Conservation (phyloP, 1,140 invertebrate genomes). For the Scylla paramamosain region DNA sequence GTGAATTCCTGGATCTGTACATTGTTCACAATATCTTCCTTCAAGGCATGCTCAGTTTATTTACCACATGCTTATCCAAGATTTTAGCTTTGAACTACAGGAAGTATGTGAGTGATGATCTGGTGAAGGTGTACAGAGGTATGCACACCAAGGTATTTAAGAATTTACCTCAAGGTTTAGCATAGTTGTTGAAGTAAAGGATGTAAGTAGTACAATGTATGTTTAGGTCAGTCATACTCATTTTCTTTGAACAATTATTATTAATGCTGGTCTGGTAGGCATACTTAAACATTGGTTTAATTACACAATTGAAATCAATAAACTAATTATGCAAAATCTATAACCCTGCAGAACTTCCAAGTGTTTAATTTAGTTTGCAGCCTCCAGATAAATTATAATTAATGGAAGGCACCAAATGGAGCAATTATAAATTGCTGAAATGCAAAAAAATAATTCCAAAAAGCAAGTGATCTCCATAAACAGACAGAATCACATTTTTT, state of each 20-base stretch:
- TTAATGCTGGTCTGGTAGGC: no score
- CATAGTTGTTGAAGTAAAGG: no score
- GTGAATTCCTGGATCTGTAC: slow-evolving; percentile 59
- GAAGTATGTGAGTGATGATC: slow-evolving; percentile 31
- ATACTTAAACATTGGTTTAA: no score
- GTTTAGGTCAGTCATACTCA: no score
- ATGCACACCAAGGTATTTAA: slow-evolving; percentile 42
- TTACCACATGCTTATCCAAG: slow-evolving; percentile 55
- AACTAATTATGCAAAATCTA: no score
- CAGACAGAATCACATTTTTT: slow-evolving; percentile 88
- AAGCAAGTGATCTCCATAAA: neutral
- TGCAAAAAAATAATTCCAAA: neutral
- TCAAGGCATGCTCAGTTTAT: slow-evolving; percentile 30
- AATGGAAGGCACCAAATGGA: slow-evolving; percentile 1
- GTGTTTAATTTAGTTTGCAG: neutral
- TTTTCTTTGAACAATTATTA: no score
- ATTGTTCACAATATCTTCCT: neutral
- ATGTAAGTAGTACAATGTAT: no score
- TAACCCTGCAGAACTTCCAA: neutral
- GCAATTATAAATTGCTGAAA: neutral
- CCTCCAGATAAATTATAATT: neutral
- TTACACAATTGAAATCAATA: no score
- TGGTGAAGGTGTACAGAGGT: slow-evolving; percentile 59
- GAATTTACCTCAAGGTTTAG: neutral
- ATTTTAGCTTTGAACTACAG: slow-evolving; percentile 56